Evolutionary conservation across 2,113 vertebrate genomes (phyloP).

Genomic region (Tautogolabrus adspersus): DNA sequence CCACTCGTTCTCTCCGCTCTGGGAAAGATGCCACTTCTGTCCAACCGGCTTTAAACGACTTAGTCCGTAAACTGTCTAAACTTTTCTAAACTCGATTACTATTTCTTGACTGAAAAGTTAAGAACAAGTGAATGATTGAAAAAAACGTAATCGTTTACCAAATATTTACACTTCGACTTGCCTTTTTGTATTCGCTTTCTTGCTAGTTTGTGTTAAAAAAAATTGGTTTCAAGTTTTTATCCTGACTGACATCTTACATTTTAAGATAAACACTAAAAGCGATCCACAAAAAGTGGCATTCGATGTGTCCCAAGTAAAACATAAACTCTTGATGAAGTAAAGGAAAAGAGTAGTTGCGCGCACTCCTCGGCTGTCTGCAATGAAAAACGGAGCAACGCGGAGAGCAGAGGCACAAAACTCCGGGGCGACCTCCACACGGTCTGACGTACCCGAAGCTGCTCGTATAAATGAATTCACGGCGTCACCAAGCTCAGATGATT

Average conservation of each 20-base stretch:
- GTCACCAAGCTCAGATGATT: conserved; percentile 81
- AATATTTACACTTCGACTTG: not conserved
- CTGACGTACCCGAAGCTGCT: conserved; percentile 82
- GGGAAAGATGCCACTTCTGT: conserved; percentile 2
- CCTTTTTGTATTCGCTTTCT: not conserved
- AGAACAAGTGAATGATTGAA: not conserved
- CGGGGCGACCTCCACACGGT: conserved; percentile 73
- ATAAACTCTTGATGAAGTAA: not conserved
- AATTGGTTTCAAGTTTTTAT: not conserved
- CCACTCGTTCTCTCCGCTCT: not conserved
- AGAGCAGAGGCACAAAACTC: conserved; percentile 75
- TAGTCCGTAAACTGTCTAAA: not conserved
- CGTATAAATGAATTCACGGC: conserved; percentile 84
- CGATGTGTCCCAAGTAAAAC: conserved; percentile 16
- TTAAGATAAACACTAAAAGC: not conserved
- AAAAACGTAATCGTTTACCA: not conserved
- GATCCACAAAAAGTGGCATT: conserved; percentile 5
- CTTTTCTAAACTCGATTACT: not conserved
- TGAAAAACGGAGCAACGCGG: conserved; percentile 59
- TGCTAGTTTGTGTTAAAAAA: not conserved
- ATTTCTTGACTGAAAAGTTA: too few species aligned
- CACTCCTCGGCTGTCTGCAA: conserved; percentile 47
- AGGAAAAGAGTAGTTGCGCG: conserved; percentile 5
- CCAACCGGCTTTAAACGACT: not conserved
- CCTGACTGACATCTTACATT: not conserved